Evolutionary conservation across 2,113 vertebrate species (phyloP).

Genomic region (Crotalus viridis): DNA sequence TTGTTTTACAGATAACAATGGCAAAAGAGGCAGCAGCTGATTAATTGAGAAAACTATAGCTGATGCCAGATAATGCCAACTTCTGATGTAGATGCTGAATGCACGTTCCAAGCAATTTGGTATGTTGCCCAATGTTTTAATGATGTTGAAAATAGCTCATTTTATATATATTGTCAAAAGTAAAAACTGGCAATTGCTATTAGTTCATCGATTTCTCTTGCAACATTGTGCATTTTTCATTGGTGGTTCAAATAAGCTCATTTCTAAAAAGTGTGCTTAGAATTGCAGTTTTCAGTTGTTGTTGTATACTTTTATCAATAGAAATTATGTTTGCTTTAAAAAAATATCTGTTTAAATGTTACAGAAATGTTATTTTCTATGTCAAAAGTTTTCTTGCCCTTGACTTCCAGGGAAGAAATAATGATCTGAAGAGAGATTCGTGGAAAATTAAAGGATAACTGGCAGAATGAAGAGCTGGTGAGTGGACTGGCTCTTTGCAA

Average conservation of each 20-base stretch:
- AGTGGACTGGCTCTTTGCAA: background rate
- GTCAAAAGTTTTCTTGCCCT: background rate
- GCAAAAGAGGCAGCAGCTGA: background rate
- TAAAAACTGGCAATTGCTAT: background rate
- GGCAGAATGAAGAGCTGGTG: background rate
- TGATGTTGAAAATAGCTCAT: constrained; percentile 44
- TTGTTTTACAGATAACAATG: background rate
- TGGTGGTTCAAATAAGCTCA: background rate
- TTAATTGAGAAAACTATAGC: background rate
- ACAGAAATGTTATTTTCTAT: background rate
- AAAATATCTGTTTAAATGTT: background rate
- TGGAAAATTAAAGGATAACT: background rate
- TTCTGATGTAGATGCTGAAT: background rate
- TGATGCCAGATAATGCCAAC: background rate
- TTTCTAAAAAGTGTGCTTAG: background rate
- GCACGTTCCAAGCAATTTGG: background rate
- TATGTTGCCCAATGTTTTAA: background rate
- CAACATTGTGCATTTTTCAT: background rate
- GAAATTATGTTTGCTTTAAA: background rate
- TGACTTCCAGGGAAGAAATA: background rate
- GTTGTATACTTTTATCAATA: background rate
- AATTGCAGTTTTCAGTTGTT: background rate
- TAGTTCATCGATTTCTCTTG: background rate
- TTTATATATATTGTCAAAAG: constrained; percentile 46
- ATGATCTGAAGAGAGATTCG: background rate